A percentile compares a stretch with the other conserved stretches of the same genome.
phyloP scores from a whole-genome alignment of 2,113 vertebrate species.

The Diphyllodes magnificus region DNA sequence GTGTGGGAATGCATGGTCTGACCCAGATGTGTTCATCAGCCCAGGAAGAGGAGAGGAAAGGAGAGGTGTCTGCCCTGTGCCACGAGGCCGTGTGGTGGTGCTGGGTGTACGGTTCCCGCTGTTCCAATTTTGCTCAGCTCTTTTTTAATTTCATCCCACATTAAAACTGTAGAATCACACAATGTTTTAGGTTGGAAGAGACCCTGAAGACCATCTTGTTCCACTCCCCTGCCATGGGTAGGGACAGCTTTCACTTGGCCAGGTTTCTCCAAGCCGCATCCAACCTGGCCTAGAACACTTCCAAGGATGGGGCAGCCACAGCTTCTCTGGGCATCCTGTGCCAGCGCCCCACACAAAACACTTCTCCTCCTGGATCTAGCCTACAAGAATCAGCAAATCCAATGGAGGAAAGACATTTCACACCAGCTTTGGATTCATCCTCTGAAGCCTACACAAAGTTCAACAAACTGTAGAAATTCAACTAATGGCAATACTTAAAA shows the following conservation, averaged over 20 bases:
- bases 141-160: neutral
- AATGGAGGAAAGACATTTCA: neutral
- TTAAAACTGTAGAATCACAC: neutral
- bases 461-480: neutral
- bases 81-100: accelerated
- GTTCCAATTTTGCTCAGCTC: accelerated
- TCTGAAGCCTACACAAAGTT: neutral
- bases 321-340: neutral
- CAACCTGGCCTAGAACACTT: neutral
- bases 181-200: neutral
- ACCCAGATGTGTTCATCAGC: neutral
- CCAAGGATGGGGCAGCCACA: neutral
- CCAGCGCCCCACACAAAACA: neutral
- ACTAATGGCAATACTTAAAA: neutral
- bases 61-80: neutral
- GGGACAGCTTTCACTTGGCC: neutral
- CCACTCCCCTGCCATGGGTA: neutral
- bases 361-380: neutral
- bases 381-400: neutral
- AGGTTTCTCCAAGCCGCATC: neutral
- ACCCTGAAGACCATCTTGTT: neutral
- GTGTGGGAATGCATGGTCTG: neutral
- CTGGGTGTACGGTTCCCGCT: neutral
- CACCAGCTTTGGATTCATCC: neutral
- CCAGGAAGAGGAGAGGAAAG: neutral